Evolutionary conservation across 2,113 vertebrate genomes (phyloP).

Genomic region (Willisornis vidua): DNA sequence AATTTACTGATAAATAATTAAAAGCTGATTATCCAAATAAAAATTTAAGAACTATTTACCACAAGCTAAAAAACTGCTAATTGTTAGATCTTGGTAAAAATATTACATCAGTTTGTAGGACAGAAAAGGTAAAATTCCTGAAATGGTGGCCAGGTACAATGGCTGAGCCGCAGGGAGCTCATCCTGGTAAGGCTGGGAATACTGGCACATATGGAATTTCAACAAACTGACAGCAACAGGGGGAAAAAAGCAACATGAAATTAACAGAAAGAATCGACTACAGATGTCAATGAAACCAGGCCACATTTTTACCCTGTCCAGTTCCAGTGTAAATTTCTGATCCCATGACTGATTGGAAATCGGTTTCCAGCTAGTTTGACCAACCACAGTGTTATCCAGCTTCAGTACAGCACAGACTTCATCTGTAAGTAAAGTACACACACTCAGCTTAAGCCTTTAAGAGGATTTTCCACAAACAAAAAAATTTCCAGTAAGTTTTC

Average conservation of each 20-base stretch:
- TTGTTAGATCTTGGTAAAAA: neutral
- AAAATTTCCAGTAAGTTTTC: constrained; percentile 31
- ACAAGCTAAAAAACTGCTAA: neutral
- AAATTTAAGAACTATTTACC: neutral
- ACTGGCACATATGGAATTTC: neutral
- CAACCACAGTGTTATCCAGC: constrained; percentile 98
- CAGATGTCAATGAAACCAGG: neutral
- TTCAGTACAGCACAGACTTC: constrained; percentile 97
- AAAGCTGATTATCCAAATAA: neutral
- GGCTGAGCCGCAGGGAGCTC: neutral
- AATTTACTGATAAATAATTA: neutral
- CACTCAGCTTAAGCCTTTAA: constrained; percentile 71
- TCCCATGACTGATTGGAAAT: constrained; percentile 99
- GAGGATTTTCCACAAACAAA: constrained; percentile 65
- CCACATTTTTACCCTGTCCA: constrained; percentile 89
- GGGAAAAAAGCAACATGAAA: neutral
- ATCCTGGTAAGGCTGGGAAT: neutral
- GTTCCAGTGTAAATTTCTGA: constrained; percentile 99
- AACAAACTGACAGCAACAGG: neutral
- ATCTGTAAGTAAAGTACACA: constrained; percentile 83
- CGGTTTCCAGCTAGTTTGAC: constrained; percentile 95
- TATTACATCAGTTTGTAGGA: neutral
- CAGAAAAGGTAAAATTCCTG: neutral
- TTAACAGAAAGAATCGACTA: neutral
- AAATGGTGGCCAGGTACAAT: neutral